phyloP scores from a whole-genome alignment of 30 jellyfish, hydroid and myxozoan species.

The Turritopsis rubra region DNA sequence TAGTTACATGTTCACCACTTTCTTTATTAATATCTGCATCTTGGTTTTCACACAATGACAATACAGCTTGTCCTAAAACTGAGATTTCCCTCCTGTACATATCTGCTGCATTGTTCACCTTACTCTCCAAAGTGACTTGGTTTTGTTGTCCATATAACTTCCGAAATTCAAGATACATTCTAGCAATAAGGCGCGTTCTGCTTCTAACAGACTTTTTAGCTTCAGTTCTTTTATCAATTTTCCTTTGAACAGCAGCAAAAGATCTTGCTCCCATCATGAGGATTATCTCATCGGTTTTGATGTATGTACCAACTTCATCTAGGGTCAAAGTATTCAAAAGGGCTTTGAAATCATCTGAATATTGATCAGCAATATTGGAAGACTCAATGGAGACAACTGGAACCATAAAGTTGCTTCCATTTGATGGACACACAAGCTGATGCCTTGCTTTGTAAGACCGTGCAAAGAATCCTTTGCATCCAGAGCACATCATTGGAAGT shows the following conservation, averaged over 20 bases:
- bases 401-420: constrained; percentile 4
- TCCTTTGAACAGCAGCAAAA: neutral
- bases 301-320: neutral
- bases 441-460: constrained; percentile 13
- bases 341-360: constrained; percentile 5
- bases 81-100: constrained; percentile 3
- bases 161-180: neutral
- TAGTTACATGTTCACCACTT: too few relatives aligned
- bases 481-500: constrained; percentile 20
- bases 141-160: constrained; percentile 1
- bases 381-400: constrained; percentile 6
- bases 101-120: neutral
- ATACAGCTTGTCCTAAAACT: neutral
- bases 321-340: neutral
- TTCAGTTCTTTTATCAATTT: neutral
- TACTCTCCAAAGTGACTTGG: neutral
- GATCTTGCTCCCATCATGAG: neutral
- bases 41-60: constrained; percentile 3
- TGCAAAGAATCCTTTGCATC: constrained; percentile 15
- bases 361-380: neutral
- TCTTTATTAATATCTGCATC: neutral
- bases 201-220: neutral
- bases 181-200: neutral
- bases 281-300: neutral
- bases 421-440: constrained; percentile 14